Conservation (phyloP, 2,888 invertebrate species). For the Cephus sareptanus region DNA sequence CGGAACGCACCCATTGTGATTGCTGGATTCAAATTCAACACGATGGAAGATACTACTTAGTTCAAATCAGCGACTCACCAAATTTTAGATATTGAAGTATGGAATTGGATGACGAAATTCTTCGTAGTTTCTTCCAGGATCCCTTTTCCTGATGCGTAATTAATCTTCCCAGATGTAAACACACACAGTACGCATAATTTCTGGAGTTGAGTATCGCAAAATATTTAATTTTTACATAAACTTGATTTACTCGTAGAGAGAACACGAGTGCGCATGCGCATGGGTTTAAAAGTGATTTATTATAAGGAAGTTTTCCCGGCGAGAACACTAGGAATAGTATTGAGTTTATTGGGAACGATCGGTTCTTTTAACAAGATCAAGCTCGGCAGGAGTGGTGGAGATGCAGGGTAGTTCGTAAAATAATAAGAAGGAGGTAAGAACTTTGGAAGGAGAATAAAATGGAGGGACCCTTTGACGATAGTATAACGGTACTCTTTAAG, state of each 20-base stretch:
- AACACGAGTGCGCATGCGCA: background rate
- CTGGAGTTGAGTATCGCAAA: background rate
- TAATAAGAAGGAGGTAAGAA: background rate
- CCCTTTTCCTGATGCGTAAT: background rate
- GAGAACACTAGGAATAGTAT: background rate
- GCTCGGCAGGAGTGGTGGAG: background rate
- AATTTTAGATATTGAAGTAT: background rate
- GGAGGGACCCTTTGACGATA: background rate
- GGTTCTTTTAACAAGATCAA: background rate
- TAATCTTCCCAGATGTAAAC: background rate
- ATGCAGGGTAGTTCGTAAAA: background rate
- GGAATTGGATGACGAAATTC: background rate
- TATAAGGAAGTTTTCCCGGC: background rate
- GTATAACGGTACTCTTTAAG: background rate
- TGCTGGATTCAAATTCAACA: no score
- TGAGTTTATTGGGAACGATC: background rate
- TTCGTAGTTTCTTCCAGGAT: background rate
- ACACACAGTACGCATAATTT: background rate
- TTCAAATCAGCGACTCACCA: background rate
- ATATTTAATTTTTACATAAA: background rate
- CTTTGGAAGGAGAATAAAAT: background rate
- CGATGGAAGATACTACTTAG: background rate
- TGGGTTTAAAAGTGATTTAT: background rate
- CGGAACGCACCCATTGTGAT: background rate
- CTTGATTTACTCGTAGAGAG: background rate